Conservation (phyloP, 1,140 invertebrate species). For the Magallana gigas region DNA sequence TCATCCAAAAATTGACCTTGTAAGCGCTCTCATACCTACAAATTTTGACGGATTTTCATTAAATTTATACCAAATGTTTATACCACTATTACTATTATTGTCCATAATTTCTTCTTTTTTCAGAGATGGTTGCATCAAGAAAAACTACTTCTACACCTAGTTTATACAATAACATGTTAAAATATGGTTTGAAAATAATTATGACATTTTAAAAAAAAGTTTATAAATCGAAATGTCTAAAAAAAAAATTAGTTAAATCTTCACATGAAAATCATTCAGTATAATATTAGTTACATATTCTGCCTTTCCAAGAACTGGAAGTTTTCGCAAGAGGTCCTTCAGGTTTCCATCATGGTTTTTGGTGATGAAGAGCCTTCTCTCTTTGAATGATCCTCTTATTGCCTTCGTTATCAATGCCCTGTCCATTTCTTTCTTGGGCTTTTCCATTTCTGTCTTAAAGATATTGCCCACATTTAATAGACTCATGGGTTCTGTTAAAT, state of each 20-base stretch:
- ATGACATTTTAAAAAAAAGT: too few species aligned
- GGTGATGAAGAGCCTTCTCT: neutral
- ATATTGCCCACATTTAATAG: neutral
- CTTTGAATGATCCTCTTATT: neutral
- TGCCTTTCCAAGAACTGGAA: conserved; percentile 17
- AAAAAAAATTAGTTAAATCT: too few species aligned
- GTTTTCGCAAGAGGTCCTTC: conserved; percentile 4
- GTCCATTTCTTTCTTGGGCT: conserved; percentile 13
- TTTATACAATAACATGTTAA: too few species aligned
- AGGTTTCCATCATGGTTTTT: neutral
- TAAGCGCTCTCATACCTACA: too few species aligned
- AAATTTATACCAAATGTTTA: too few species aligned
- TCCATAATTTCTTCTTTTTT: neutral
- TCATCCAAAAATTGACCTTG: too few species aligned
- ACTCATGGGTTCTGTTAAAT: too few species aligned
- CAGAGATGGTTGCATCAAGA: conserved; percentile 9
- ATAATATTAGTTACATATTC: conserved; percentile 21
- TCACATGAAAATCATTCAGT: too few species aligned
- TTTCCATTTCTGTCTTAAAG: neutral
- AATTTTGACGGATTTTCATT: too few species aligned
- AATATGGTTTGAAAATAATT: too few species aligned
- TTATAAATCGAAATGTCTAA: too few species aligned
- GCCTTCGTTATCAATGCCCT: conserved; percentile 8
- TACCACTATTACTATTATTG: neutral
- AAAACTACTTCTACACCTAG: conserved; percentile 34